Evolutionary conservation across 2,888 invertebrate genomes (phyloP).

Genomic region (Lydus trimaculatus): DNA sequence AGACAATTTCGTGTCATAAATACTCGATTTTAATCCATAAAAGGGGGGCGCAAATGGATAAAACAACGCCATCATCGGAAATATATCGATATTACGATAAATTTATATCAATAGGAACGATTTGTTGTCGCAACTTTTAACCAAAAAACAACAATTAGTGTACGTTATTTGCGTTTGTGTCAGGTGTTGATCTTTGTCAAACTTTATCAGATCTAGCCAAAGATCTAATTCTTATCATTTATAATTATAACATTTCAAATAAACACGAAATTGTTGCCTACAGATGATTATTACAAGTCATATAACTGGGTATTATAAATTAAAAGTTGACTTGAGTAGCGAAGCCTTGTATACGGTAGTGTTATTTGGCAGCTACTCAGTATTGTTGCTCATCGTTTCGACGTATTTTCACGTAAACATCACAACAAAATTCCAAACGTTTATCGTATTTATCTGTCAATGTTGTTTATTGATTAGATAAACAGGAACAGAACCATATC

Average conservation of each 20-base stretch:
- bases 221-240: neutral
- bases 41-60: neutral
- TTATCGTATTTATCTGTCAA: neutral
- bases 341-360: conserved; percentile 15
- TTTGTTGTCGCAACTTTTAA: too few relatives aligned
- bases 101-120: too few relatives aligned
- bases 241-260: neutral
- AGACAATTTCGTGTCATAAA: neutral
- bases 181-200: too few relatives aligned
- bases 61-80: neutral
- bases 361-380: conserved; percentile 25
- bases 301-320: conserved; percentile 30
- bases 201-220: too few relatives aligned
- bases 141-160: too few relatives aligned
- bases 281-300: conserved; percentile 23
- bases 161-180: too few relatives aligned
- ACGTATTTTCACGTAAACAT: conserved; percentile 4
- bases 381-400: conserved; percentile 14
- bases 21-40: neutral
- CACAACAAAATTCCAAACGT: neutral
- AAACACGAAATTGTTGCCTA: conserved; percentile 4
- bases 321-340: conserved; percentile 17
- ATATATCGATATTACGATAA: neutral
- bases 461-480: neutral
- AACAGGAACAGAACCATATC: neutral